Conservation (phyloP, 2,888 invertebrate species). For the Venusia cambrica region DNA sequence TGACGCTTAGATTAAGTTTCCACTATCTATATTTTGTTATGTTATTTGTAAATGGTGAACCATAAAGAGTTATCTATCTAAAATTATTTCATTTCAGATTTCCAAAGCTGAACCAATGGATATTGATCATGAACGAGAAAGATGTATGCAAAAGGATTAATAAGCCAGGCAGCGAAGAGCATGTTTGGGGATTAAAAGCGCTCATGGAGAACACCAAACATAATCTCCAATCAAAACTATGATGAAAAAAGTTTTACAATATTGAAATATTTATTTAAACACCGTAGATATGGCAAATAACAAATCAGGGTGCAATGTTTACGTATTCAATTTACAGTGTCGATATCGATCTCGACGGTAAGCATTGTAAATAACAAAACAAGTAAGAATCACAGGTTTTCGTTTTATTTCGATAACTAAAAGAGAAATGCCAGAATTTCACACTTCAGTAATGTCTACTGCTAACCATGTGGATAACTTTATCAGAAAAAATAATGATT, state of each 20-base stretch:
- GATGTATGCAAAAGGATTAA: slow-evolving; percentile 57
- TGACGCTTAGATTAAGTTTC: no score
- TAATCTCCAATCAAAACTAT: slow-evolving; percentile 45
- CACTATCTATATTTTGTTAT: no score
- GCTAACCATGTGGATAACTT: slow-evolving; percentile 73
- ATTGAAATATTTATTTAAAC: slow-evolving; percentile 32
- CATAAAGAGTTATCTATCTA: no score
- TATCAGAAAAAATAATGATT: slow-evolving; percentile 73
- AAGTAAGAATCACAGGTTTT: slow-evolving; percentile 76
- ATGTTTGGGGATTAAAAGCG: slow-evolving; percentile 44
- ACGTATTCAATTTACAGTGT: slow-evolving; percentile 17
- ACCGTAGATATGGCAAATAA: slow-evolving; percentile 30
- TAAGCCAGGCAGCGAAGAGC: slow-evolving; percentile 46
- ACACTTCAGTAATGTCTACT: slow-evolving; percentile 75
- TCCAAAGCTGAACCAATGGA: slow-evolving; percentile 59
- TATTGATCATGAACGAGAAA: slow-evolving; percentile 49
- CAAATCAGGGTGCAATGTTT: slow-evolving; percentile 17
- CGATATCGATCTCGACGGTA: no score
- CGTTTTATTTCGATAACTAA: slow-evolving; percentile 75
- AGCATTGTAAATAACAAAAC: slow-evolving; percentile 47
- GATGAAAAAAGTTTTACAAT: slow-evolving; percentile 28
- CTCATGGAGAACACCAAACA: slow-evolving; percentile 51
- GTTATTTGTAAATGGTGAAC: no score
- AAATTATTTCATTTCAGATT: slow-evolving; percentile 50
- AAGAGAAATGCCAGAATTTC: slow-evolving; percentile 77